Evolutionary conservation across 2,888 invertebrate genomes (phyloP), one percentile per base, ranked within the genome.

Genomic region (Clivina fossor): DNA sequence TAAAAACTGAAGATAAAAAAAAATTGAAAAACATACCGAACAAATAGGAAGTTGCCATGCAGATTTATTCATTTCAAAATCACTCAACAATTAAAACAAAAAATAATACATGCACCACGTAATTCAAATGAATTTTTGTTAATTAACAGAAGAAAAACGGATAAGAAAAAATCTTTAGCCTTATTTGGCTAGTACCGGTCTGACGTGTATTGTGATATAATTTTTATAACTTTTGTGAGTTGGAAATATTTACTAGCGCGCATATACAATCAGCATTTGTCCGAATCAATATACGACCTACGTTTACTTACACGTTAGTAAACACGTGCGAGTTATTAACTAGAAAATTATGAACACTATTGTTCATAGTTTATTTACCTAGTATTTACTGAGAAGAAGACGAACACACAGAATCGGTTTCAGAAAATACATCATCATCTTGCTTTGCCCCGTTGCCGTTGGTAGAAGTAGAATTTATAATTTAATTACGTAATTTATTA

Each of bases 181-280:
- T 24, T 24, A 24, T 24, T 4, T n/a, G 11, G 33, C 33, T 33
- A 4, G 4, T 33, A n/a, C 37, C 16, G 16, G 13, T 37, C 20
- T 47, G 47, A 33, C 47, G 47, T 44, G 44, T n/a, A n/a, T n/a
- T n/a, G n/a, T 44, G 44, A 30, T 44, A 44, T 44, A 22, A 33
- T 33, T 47, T 44, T 47, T 47, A 32, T 33, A 47, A 22, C 47
- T 47, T 32, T 47, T 47, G 35, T 47, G 47, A 47, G 47, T 22
- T 47, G 47, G 47, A 19, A 32, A 47, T 47, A 47, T 47, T 33
- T 47, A 44, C 44, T 30, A 28, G 19, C 20, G 19, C 18, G 38
- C 19, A 7, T 26, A 32, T 26, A 32, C 32, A 47, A 20, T 16
- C 19, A 22, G 13, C 46, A 30, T 32, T 30, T 30, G 22, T 28